phyloP scores from a whole-genome alignment of 2,888 invertebrate species.

The Villa cingulata region DNA sequence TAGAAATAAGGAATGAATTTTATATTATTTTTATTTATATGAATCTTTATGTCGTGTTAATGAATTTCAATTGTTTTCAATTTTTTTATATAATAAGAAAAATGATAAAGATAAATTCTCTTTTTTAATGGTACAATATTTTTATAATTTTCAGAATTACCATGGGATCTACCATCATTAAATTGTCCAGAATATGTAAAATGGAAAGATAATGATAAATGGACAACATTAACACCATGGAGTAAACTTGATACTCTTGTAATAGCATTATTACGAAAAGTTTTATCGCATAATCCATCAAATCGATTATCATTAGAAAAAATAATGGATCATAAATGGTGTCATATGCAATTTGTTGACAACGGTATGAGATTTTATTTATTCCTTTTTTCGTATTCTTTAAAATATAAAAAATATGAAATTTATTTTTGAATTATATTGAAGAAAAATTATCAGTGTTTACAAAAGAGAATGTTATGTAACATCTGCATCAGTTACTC shows the following conservation, averaged over 20 bases:
- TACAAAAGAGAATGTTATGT: too few species aligned
- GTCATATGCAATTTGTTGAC: slow-evolving; percentile 35
- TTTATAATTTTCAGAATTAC: slow-evolving; percentile 52
- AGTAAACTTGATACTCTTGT: slow-evolving; percentile 63
- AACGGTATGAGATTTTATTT: slow-evolving; percentile 29
- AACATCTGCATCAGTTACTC: neutral
- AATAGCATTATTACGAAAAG: slow-evolving; percentile 59
- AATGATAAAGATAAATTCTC: too few species aligned
- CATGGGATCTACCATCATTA: slow-evolving; percentile 77
- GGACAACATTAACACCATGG: slow-evolving; percentile 61
- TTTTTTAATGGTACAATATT: too few species aligned
- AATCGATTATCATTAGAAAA: slow-evolving; percentile 52
- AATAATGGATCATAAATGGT: slow-evolving; percentile 67
- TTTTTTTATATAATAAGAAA: too few species aligned
- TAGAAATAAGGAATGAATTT: too few species aligned
- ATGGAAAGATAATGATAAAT: slow-evolving; percentile 56
- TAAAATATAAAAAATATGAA: too few species aligned
- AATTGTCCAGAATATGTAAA: slow-evolving; percentile 56
- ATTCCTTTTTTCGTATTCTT: neutral
- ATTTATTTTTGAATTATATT: too few species aligned
- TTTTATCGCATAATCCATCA: slow-evolving; percentile 54
- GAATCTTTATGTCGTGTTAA: too few species aligned
- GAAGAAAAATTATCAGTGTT: too few species aligned
- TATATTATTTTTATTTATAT: too few species aligned
- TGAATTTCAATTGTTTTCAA: too few species aligned